These are phyloP conservation scores for Girardinus metallicus DNA, from an alignment of 2,797 vertebrate species.

Conservation along the genomic window DNA sequence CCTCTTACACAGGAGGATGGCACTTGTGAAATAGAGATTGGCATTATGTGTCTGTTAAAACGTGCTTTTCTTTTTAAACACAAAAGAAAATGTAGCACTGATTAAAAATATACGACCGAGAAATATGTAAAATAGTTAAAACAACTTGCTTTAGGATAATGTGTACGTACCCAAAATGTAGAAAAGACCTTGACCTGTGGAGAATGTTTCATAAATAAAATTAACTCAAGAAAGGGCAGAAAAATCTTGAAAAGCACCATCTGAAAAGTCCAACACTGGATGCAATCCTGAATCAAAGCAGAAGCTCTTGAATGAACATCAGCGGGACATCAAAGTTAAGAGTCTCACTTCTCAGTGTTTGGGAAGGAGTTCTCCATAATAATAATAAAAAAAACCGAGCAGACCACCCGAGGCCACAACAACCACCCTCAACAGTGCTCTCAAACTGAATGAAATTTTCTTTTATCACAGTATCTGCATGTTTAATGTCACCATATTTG, in stretches of 20 bases:
- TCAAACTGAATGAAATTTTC: conserved; percentile 28
- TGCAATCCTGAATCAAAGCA: conserved; percentile 33
- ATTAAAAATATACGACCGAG: background rate
- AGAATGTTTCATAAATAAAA: conserved; percentile 8
- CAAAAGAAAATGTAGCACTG: conserved; percentile 5
- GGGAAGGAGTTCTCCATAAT: conserved; percentile 31
- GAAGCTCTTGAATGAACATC: conserved; percentile 2
- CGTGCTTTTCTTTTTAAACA: background rate
- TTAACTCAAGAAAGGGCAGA: background rate
- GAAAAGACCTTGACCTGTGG: conserved; percentile 30
- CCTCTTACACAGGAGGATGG: conserved; percentile 1
- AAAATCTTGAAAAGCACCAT: conserved; percentile 1
- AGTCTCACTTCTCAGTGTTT: conserved; percentile 18
- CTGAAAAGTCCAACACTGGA: conserved; percentile 8
- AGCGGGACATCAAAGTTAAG: conserved; percentile 31
- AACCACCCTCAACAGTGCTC: conserved; percentile 9
- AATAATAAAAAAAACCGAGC: conserved; percentile 12
- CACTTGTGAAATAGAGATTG: background rate
- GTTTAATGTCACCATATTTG: conserved; percentile 15
- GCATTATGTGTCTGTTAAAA: background rate
- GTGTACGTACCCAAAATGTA: background rate
- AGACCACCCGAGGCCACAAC: conserved; percentile 8
- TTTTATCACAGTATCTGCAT: conserved; percentile 23
- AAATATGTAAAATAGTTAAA: background rate
- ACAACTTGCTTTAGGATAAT: background rate